Evolutionary conservation across 2,113 vertebrate genomes (phyloP).

Genomic region (Saccopteryx bilineata): DNA sequence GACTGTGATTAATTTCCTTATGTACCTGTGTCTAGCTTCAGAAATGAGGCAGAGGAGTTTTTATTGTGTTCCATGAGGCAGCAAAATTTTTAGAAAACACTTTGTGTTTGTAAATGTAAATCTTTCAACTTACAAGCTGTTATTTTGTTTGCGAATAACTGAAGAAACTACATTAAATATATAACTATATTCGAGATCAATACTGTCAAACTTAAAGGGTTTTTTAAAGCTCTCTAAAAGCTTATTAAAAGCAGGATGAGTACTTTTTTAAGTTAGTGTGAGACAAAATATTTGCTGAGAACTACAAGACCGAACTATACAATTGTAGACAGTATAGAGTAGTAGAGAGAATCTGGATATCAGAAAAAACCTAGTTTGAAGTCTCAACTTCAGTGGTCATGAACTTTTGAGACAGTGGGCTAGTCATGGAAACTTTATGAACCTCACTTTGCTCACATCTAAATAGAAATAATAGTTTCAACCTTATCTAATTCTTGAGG

Average conservation of each 20-base stretch:
- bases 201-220: background rate
- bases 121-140: slow-evolving; percentile 31
- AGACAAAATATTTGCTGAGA: slow-evolving; percentile 52
- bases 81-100: slow-evolving; percentile 7
- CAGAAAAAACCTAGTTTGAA: slow-evolving; percentile 52
- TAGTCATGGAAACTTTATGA: background rate
- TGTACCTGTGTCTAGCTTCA: background rate
- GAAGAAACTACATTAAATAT: background rate
- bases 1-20: slow-evolving; percentile 6
- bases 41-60: background rate
- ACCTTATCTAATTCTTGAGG: background rate
- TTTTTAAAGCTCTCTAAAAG: background rate
- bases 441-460: slow-evolving; percentile 22
- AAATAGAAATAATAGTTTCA: background rate
- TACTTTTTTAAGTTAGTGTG: background rate
- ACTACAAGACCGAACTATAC: background rate
- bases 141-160: slow-evolving; percentile 50
- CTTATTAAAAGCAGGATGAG: slow-evolving; percentile 26
- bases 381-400: background rate
- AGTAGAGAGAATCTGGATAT: background rate
- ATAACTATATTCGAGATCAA: slow-evolving; percentile 22
- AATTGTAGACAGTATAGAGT: background rate
- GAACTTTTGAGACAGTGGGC: background rate
- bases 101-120: slow-evolving; percentile 50
- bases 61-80: slow-evolving; percentile 46